Evolutionary conservation across 1,140 invertebrate species (phyloP), one percentile per base, ranked within the genome.

Genomic region (Bombus fervidus): DNA sequence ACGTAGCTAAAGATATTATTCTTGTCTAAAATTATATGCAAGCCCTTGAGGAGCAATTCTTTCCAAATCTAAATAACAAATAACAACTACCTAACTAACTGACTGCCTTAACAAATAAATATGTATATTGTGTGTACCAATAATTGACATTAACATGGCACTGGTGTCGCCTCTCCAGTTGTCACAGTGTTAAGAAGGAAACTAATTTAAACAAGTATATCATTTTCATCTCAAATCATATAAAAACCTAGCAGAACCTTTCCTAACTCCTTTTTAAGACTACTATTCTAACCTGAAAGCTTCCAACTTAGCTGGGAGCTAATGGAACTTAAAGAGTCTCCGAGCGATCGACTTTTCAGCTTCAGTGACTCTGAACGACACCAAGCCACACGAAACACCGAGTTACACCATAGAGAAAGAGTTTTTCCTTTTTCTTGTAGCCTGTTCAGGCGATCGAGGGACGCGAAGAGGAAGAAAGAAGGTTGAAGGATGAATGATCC

Each of bases 291-390:
- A 13, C 10, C 1, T 39, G 9, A 39, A 71, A 69, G 10, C 34
- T 37, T 5, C 25, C 10, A 8, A 28, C 10, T 37, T 4, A 34
- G 47, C 15, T 10, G 3, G 4, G 6, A 72, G 69, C 41, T 41
- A 41, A 41, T 41, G 37, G 37, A n/a, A 41, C 4, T 22, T 41
- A 2, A 41, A 28, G 39, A 39, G 37, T 28, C 25, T 37, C 28
- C 28, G 12, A n/a, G 34, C 5, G 69, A 72, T 72, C 37, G 69
- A 41, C 37, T n/a, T 28, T 43, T 72, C 13, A 43, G 28, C 69
- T n/a, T 72, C 69, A 25, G 53, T 34, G 75, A 62, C 75, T 59
- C 37, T 66, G 64, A 78, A 84, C 64, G 15, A 43, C 74, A 53
- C 3, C 12, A 47, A 31, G 18, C n/a, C 22, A 77, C 59, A 77